Percentiles rank a stretch among this genome's conserved stretches.
Conservation (phyloP, 2,797 vertebrate genomes). For the Myoxocephalus aenaeus region DNA sequence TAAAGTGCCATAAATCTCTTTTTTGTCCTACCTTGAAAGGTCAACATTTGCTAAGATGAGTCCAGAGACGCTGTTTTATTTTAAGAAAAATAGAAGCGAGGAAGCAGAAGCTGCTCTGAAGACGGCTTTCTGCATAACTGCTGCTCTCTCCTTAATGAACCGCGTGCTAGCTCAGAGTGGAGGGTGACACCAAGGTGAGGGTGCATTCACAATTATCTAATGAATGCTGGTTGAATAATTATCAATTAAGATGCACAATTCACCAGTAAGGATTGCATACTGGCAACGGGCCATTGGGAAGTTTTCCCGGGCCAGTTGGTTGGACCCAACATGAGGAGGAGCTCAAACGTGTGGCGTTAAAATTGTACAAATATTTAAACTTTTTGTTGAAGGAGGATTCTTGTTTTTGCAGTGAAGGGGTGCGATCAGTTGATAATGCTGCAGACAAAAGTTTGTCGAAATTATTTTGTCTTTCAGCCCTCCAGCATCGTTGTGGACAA, state of each 20-base stretch:
- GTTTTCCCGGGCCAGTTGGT: no score
- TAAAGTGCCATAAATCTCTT: conserved; percentile 83
- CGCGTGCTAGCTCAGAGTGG: conserved; percentile 8
- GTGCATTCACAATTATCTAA: background rate
- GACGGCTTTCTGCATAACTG: conserved; percentile 39
- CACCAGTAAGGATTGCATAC: background rate
- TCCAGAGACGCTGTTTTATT: conserved; percentile 72
- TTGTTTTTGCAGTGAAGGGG: background rate
- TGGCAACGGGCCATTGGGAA: background rate
- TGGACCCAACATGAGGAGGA: no score
- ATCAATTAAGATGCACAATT: background rate
- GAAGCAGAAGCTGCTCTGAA: conserved; percentile 60
- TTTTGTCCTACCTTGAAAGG: conserved; percentile 80
- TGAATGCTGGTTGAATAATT: background rate
- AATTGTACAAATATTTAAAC: background rate
- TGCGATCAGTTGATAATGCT: background rate
- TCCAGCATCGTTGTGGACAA: background rate
- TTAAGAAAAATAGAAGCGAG: conserved; percentile 68
- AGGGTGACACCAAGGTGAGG: conserved; percentile 52
- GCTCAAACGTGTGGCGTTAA: no score
- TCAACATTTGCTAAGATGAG: conserved; percentile 80
- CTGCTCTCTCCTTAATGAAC: conserved; percentile 47
- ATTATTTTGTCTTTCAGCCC: background rate
- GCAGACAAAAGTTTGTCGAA: no score
- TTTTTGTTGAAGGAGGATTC: background rate